These are phyloP conservation scores for Engraulis encrasicolus DNA, from an alignment of 2,113 vertebrate genomes.

Conservation along the genomic window DNA sequence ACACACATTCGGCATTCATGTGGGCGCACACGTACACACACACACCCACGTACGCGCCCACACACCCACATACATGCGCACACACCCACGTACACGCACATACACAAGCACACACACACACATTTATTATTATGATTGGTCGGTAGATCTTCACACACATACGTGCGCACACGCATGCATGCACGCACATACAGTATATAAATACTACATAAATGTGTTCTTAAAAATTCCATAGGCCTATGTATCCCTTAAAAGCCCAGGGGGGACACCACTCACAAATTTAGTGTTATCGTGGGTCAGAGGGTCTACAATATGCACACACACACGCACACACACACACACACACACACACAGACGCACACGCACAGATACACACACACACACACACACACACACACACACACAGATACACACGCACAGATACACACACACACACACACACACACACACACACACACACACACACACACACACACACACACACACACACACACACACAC, in stretches of 20 bases:
- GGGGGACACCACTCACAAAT: conserved; percentile 10
- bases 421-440: conserved; percentile 1
- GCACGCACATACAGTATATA: not conserved
- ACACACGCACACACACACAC: too few relatives aligned
- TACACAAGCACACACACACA: not conserved
- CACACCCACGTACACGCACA: not conserved
- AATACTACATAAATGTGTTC: not conserved
- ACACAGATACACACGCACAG: not conserved
- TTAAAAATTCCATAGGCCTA: not conserved
- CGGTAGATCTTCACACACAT: too few relatives aligned
- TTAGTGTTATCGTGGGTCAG: conserved; percentile 26
- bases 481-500: conserved; percentile 18
- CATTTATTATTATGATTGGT: too few relatives aligned
- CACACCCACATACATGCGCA: too few relatives aligned
- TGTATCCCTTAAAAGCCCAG: not conserved
- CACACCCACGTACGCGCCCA: too few relatives aligned
- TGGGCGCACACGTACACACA: too few relatives aligned
- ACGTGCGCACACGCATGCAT: not conserved
- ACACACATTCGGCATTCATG: too few relatives aligned
- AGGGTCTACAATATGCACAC: too few relatives aligned
- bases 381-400: not conserved
- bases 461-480: conserved; percentile 12
- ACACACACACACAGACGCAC: not conserved
- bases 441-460: not conserved
- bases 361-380: not conserved